Evolutionary conservation across 2,888 invertebrate genomes (phyloP).

Genomic region (Apoda limacodes): DNA sequence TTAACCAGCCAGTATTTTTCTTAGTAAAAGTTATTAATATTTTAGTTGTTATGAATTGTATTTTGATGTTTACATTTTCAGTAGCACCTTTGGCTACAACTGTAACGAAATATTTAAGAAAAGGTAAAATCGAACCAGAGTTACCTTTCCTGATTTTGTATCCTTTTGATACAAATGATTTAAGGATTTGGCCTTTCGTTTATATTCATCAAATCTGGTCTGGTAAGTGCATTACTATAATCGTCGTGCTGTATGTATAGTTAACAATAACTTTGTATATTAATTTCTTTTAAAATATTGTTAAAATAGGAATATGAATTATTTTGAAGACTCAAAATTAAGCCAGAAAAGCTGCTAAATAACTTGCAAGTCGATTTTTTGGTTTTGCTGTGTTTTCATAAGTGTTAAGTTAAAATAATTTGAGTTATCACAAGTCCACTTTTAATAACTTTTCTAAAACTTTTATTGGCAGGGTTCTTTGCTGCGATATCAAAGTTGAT

Average conservation of each 20-base stretch:
- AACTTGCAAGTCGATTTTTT: neutral
- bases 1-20: slow-evolving; percentile 26
- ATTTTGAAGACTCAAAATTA: too few relatives aligned
- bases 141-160: slow-evolving; percentile 38
- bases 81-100: slow-evolving; percentile 30
- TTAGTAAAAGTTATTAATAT: slow-evolving; percentile 28
- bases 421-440: too few relatives aligned
- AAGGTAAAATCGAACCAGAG: slow-evolving; percentile 26
- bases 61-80: slow-evolving; percentile 26
- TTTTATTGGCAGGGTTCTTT: too few relatives aligned
- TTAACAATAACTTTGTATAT: neutral
- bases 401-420: neutral
- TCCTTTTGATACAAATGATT: slow-evolving; percentile 37
- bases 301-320: neutral
- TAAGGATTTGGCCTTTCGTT: slow-evolving; percentile 35
- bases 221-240: slow-evolving; percentile 27
- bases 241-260: neutral
- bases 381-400: neutral
- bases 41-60: slow-evolving; percentile 25
- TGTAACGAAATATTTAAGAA: slow-evolving; percentile 28
- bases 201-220: slow-evolving; percentile 40
- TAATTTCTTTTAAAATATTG: neutral
- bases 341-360: too few relatives aligned
- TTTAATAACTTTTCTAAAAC: too few relatives aligned
- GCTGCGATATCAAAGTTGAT: neutral